Evolutionary conservation across 2,113 vertebrate species (phyloP).

Genomic region (Nothoprocta pentlandii): DNA sequence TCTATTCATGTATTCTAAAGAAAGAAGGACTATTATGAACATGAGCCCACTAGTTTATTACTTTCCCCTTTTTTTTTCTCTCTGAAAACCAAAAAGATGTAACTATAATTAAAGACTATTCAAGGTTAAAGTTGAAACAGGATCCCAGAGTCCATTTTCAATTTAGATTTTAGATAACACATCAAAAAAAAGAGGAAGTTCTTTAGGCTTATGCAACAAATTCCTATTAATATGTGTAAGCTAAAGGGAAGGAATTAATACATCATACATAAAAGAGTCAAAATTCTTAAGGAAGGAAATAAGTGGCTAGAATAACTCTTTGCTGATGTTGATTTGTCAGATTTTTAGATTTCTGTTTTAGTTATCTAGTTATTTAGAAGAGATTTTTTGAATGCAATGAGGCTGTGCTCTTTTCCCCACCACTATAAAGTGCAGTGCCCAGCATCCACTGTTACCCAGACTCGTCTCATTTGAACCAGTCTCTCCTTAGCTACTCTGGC

Average conservation of each 20-base stretch:
- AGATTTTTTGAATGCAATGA: not conserved
- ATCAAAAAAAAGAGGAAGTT: not conserved
- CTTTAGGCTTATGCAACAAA: not conserved
- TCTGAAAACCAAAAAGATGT: not conserved
- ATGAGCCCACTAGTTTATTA: not conserved
- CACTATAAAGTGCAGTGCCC: not conserved
- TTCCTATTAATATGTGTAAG: not conserved
- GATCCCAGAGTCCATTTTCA: not conserved
- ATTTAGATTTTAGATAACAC: not conserved
- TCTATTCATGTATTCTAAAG: not conserved
- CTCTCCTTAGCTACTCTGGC: not conserved
- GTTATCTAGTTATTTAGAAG: not conserved
- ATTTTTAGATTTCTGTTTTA: not conserved
- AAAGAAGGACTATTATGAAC: not conserved
- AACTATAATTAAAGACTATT: not conserved
- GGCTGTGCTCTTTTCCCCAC: rapidly evolving
- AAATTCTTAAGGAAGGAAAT: not conserved
- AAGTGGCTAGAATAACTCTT: not conserved
- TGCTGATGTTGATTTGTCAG: not conserved
- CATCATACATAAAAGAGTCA: not conserved
- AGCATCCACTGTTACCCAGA: not conserved
- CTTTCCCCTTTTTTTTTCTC: not conserved
- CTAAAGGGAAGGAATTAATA: not conserved
- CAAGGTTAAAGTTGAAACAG: not conserved
- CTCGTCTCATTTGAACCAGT: rapidly evolving